Base-by-base conservation (phyloP, 2,113 vertebrate genomes). In the Riparia riparia region DNA sequence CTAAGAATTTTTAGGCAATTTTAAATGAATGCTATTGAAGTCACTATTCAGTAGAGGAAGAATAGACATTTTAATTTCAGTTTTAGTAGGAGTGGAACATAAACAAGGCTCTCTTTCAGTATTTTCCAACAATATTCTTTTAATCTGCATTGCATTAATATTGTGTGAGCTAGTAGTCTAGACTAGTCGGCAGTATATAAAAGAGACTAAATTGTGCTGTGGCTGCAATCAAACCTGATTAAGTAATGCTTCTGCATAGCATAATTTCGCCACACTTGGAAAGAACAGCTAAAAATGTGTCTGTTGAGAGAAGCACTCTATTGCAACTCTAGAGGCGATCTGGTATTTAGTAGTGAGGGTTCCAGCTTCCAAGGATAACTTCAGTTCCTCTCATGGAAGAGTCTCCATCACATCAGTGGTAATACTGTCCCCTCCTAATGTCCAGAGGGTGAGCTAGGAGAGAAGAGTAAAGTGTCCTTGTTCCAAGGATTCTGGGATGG, bases 141-240 rank as follows among this genome's bases (percentile, higher is more conserved):
- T 96, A 96, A 95, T 95, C 61, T 92, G 39, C 81, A 70, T 87
- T 56, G 65, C 87, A 91, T 93, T 95, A 94, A 93, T 96, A 91
- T n/a, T 70, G 45, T 96, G 89, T 85, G 91, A 95, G 56, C 83
- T 95, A 63, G 82, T 72, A 93, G 95, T 95, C 94, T 96, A 95
- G 95, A 96, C 95, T 93, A 93, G 82, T 68, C 28, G 2, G 79
- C 57, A 87, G 78, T 94, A 57, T 94, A 82, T 94, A 79, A 95
- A 95, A 91, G 72, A 86, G 57, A 82, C 39, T 78, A 95, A 96
- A 93, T 94, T 95, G 64, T 90, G 91, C 78, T 96, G 90, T 95
- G 89, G 70, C 91, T 96, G 88, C 94, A 96, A 94, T 96, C 86
- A 96, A 96, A 95, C 92, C 78, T 96, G 93, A 96, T 97, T 97